Evolutionary conservation across 2,888 invertebrate genomes (phyloP), one percentile per base, ranked within the genome.

Genomic region (Ypsolopha sequella): DNA sequence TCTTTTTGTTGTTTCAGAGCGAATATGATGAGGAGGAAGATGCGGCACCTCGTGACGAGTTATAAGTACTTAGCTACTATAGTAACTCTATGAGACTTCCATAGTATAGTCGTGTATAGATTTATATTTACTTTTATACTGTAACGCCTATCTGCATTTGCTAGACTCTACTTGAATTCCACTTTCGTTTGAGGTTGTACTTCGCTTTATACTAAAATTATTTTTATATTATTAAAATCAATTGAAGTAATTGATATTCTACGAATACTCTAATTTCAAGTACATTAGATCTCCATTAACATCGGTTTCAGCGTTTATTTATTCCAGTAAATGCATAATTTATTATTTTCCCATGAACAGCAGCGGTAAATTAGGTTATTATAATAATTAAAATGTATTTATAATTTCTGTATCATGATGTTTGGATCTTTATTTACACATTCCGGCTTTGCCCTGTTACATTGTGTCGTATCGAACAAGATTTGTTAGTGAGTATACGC

Each of bases 1-100:
- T n/a, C n/a, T n/a, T n/a, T n/a, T 49, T 49, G 44, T 45, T 13
- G 60, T 72, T 54, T 4, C 82, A 86, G 85, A 80, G 70, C 59
- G 85, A 91, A 63, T 90, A 89, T 58, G 91, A 91, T 44, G 93
- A 93, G 62, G 93, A 93, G 55, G 93, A 93, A 49, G 93, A 92
- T 63, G 79, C 88, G 62, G 91, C 91, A 61, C 87, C 90, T 68
- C 93, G 92, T 70, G 94, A 94, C 74, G 94, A 94, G 82, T 89
- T 94, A 88, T 94, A 94, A 92, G 76, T 70, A 60, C 60, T 54
- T 52, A 46, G 62, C 63, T 46, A 24, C 39, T n/a, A 33, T 9
- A 41, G 14, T 41, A 45, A 60, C 64, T 58, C 61, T 57, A 70
- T 67, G 70, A 78, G 73, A 80, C 81, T 81, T 80, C 79, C 80